Conservation (phyloP, 1,140 invertebrate genomes). For the Eumeta japonica region DNA sequence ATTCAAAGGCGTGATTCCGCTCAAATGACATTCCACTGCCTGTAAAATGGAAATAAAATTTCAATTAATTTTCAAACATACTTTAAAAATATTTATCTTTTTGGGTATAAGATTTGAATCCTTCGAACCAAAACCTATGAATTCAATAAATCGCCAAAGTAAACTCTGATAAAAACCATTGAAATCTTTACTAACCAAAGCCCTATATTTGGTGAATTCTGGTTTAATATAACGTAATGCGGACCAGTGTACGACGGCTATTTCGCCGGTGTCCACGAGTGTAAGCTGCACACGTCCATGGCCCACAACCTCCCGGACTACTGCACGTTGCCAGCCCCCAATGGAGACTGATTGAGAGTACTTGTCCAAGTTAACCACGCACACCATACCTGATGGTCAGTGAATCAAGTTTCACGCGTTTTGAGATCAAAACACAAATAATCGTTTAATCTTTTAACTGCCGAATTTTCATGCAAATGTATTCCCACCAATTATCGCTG, state of each 20-base stretch:
- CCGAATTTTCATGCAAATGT: too few species aligned
- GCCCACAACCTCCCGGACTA: conserved; percentile 23
- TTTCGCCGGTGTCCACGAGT: conserved; percentile 30
- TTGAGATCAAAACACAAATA: neutral
- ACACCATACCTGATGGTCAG: conserved; percentile 25
- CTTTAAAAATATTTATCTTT: too few species aligned
- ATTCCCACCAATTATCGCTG: too few species aligned
- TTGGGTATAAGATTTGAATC: neutral
- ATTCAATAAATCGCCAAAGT: neutral
- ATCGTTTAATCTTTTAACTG: too few species aligned
- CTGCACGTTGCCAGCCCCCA: conserved; percentile 24
- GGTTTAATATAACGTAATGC: conserved; percentile 22
- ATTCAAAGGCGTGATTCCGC: conserved; percentile 34
- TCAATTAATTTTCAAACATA: too few species aligned
- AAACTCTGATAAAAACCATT: neutral
- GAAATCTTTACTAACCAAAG: conserved; percentile 23
- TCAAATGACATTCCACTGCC: conserved; percentile 40
- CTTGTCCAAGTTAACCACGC: conserved; percentile 23
- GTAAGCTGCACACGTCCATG: conserved; percentile 22
- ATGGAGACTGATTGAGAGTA: conserved; percentile 6
- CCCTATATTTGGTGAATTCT: conserved; percentile 23
- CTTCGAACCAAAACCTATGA: neutral
- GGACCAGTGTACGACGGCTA: conserved; percentile 22
- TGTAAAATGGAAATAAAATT: conserved; percentile 9
- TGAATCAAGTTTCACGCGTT: conserved; percentile 1